These are phyloP conservation scores for Octopus bimaculoides DNA, from an alignment of 1,140 invertebrate genomes.

Conservation along the genomic window DNA sequence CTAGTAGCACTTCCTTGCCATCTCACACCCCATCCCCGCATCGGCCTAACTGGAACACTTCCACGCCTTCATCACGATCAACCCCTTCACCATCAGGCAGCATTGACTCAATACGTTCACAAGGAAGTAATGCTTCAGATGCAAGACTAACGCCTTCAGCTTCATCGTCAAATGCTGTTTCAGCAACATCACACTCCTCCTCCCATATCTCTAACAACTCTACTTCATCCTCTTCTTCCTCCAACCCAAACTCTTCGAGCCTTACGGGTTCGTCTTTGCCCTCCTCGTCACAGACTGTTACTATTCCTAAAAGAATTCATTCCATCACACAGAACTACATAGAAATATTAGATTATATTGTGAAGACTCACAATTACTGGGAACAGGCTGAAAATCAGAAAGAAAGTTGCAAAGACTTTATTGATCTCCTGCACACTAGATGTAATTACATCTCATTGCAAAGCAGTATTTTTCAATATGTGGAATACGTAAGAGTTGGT, in stretches of 20 bases:
- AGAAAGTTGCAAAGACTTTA: slow-evolving; percentile 3
- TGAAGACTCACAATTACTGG: neutral
- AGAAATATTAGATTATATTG: neutral
- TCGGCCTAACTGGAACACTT: neutral
- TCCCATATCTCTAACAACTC: neutral
- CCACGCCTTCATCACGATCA: neutral
- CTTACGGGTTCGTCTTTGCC: neutral
- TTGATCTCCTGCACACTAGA: neutral
- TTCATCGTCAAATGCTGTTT: neutral
- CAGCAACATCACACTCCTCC: neutral
- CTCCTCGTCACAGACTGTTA: slow-evolving; percentile 1
- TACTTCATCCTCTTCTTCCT: neutral
- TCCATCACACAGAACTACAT: slow-evolving; percentile 4
- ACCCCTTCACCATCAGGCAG: slow-evolving; percentile 8
- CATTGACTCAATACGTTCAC: slow-evolving; percentile 9
- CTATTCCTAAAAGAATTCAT: slow-evolving; percentile 3
- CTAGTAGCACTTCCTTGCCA: neutral
- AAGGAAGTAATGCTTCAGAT: neutral
- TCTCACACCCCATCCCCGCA: slow-evolving; percentile 1
- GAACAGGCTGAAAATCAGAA: neutral
- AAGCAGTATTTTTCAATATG: neutral
- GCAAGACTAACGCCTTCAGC: neutral
- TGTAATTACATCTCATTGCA: neutral
- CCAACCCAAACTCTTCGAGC: neutral
- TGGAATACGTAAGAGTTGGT: neutral